A percentile compares a stretch with the other conserved stretches of the same genome.
These are phyloP conservation scores for Neoascia interrupta DNA, from an alignment of 2,888 invertebrate genomes.

Conservation along the genomic window DNA sequence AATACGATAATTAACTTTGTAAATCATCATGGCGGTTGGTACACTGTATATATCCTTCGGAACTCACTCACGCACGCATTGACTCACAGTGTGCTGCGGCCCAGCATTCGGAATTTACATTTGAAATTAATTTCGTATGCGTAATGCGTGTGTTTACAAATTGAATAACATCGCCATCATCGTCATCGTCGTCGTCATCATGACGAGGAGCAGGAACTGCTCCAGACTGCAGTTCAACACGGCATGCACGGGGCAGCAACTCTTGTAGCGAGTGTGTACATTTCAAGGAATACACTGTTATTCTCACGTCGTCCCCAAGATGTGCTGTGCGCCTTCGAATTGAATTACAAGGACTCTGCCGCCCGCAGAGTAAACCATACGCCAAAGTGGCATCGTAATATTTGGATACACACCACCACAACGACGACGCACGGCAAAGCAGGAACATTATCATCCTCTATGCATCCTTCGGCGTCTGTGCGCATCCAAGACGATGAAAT, in stretches of 20 bases:
- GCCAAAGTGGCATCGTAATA: conserved; percentile 45
- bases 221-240: conserved; percentile 42
- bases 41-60: neutral
- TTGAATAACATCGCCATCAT: conserved; percentile 68
- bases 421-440: neutral
- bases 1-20: conserved; percentile 69
- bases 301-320: conserved; percentile 9
- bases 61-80: conserved; percentile 12
- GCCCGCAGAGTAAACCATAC: neutral
- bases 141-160: conserved; percentile 68
- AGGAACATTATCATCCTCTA: no score
- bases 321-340: conserved; percentile 36
- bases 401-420: conserved; percentile 20
- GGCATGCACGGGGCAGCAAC: no score
- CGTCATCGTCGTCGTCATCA: conserved; percentile 14
- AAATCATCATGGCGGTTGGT: conserved; percentile 32
- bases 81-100: neutral
- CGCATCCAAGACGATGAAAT: conserved; percentile 43
- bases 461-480: neutral
- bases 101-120: conserved; percentile 49
- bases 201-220: neutral
- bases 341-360: conserved; percentile 32
- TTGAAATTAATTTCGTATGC: conserved; percentile 68
- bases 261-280: no score
- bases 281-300: conserved; percentile 3